Conservation (phyloP, 2,888 invertebrate species). For the Sesia bembeciformis region DNA sequence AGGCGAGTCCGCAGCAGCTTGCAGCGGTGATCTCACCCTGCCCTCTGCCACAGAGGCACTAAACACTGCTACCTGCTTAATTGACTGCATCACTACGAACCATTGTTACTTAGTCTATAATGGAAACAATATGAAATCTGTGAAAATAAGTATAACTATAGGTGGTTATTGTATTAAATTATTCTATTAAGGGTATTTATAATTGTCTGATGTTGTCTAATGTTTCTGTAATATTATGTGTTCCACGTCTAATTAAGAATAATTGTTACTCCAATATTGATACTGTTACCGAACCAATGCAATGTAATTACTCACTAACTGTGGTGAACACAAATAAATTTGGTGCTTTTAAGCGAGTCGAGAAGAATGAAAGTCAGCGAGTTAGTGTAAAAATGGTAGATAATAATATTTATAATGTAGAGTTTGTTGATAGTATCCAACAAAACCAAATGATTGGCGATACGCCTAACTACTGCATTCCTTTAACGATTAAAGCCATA, state of each 20-base stretch:
- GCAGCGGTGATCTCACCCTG: constrained; percentile 72
- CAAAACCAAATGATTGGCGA: constrained; percentile 76
- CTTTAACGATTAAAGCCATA: constrained; percentile 76
- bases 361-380: constrained; percentile 73
- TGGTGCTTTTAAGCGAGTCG: constrained; percentile 74
- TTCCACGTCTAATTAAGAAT: constrained; percentile 77
- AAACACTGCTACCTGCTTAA: constrained; percentile 77
- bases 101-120: constrained; percentile 77
- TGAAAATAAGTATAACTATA: constrained; percentile 76
- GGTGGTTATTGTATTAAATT: constrained; percentile 75
- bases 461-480: constrained; percentile 74
- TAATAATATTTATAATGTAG: constrained; percentile 75
- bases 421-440: constrained; percentile 75
- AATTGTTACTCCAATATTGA: constrained; percentile 73
- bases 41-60: constrained; percentile 68
- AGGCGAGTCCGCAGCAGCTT: constrained; percentile 73
- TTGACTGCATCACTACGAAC: constrained; percentile 76
- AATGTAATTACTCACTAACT: constrained; percentile 75
- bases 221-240: constrained; percentile 78
- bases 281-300: constrained; percentile 77
- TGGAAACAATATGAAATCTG: constrained; percentile 81
- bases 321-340: constrained; percentile 74
- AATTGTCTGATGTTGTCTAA: constrained; percentile 73
- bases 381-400: constrained; percentile 73
- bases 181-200: constrained; percentile 70